phyloP scores from a whole-genome alignment of 2,113 vertebrate genomes.

The Coturnix japonica region DNA sequence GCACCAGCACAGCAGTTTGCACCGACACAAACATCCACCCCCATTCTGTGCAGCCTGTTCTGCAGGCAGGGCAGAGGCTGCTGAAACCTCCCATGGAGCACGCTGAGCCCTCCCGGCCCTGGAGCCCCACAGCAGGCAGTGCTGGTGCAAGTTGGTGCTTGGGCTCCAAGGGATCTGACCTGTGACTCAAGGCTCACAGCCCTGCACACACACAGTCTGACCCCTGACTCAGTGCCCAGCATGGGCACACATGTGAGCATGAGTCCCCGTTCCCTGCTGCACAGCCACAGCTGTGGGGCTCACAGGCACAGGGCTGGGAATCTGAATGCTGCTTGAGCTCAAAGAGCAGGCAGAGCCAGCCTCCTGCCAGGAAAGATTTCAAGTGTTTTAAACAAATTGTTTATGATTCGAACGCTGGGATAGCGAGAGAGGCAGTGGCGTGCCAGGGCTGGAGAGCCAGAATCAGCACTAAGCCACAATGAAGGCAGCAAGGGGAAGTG shows the following conservation, averaged over 20 bases:
- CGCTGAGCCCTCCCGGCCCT: background rate
- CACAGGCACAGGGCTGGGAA: background rate
- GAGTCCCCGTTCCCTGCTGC: accelerated
- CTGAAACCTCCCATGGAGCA: accelerated
- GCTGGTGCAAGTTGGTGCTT: accelerated
- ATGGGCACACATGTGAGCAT: accelerated
- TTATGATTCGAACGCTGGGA: background rate
- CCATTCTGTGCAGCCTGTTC: background rate
- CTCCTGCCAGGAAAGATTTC: background rate
- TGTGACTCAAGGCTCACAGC: background rate
- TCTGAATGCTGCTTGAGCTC: background rate
- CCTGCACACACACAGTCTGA: background rate
- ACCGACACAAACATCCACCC: background rate
- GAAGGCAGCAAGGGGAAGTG: accelerated
- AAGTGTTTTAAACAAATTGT: background rate
- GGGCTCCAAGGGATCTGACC: background rate
- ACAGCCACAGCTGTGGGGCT: accelerated
- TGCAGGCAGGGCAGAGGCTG: background rate
- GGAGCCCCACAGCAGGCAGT: accelerated
- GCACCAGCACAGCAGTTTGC: background rate
- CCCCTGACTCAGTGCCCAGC: accelerated
- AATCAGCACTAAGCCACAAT: background rate
- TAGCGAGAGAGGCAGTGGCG: background rate
- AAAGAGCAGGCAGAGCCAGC: background rate
- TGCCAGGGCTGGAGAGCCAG: background rate